Evolutionary conservation across 2,797 vertebrate genomes (phyloP), one percentile per base, ranked within the genome.

Genomic region (Zonotrichia albicollis): DNA sequence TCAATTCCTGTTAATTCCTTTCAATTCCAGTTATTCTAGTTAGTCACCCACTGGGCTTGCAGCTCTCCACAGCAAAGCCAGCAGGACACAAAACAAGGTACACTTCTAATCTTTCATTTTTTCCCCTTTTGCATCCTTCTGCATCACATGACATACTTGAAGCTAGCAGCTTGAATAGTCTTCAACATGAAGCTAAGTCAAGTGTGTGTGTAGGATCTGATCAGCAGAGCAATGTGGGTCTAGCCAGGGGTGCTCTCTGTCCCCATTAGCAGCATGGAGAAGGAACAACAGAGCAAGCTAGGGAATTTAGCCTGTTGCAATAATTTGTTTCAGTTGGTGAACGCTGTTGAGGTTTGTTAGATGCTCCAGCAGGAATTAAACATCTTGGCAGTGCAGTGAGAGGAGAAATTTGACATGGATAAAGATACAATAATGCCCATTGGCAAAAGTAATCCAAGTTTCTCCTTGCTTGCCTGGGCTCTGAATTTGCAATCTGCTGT

Each of bases 301-400:
- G 48, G 54, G 38, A 84, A 57, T 89, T 76, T 26, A 79, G 48
- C 32, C 5, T 5, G 32, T 79, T 29, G 3, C 11, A 10, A 57
- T 57, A 21, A 79, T 67, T 94, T 81, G 11, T 87, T 95, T 71
- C 53, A 82, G 61, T 29, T 82, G 61, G 10, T 84, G 81, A 87
- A 93, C 84, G 55, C 74, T 90, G 60, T 50, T 86, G 64, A 67
- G 55, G 38, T 82, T 94, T 92, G 45, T 77, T 89, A 82, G 45
- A 57, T 3, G 9, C 18, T 90, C 77, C 48, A 68, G 60, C 38
- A 86, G 64, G 67, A 79, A 76, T 74, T 70, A 87, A 93, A 50
- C 4, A 18, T 73, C 40, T 93, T 81, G 64, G 17, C 77, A 89
- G 57, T 22, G 13, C 51, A 67, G 34, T 18, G 53, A 60, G 55